These are phyloP conservation scores for Notolabrus celidotus DNA, from an alignment of 2,797 vertebrate species.

Conservation along the genomic window DNA sequence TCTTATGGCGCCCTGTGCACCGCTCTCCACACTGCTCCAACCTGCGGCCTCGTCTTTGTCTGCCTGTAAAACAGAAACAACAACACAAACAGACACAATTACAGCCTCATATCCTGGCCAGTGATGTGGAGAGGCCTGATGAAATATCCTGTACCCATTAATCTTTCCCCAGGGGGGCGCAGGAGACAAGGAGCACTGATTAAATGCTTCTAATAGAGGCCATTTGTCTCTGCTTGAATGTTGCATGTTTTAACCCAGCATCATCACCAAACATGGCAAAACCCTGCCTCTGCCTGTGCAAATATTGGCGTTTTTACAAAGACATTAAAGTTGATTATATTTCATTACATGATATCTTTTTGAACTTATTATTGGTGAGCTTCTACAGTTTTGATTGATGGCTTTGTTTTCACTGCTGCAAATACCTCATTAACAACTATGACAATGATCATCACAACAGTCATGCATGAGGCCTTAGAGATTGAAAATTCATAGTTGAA, in stretches of 20 bases:
- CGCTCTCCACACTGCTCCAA: constrained; percentile 44
- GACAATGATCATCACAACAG: constrained; percentile 38
- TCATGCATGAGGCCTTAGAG: constrained; percentile 28
- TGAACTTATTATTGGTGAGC: constrained; percentile 28
- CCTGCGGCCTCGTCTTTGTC: constrained; percentile 63
- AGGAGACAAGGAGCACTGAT: constrained; percentile 84
- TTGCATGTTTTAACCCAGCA: constrained; percentile 73
- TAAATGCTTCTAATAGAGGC: constrained; percentile 88
- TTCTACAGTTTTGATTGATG: constrained; percentile 33
- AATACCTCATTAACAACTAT: constrained; percentile 44
- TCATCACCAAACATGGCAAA: constrained; percentile 50
- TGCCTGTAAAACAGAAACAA: constrained; percentile 74
- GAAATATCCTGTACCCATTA: constrained; percentile 87
- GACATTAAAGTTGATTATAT: constrained; percentile 40
- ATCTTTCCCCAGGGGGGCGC: constrained; percentile 82
- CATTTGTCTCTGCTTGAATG: constrained; percentile 82
- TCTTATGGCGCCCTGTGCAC: constrained; percentile 43
- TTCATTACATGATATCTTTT: constrained; percentile 53
- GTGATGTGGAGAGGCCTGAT: constrained; percentile 72
- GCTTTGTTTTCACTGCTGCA: constrained; percentile 39
- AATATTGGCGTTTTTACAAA: constrained; percentile 67
- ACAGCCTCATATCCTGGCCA: constrained; percentile 71
- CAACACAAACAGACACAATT: constrained; percentile 73
- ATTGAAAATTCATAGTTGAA: constrained; percentile 41
- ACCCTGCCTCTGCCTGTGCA: constrained; percentile 28